Evolutionary conservation across 2,888 invertebrate genomes (phyloP).

Genomic region (Andrena bicolor): DNA sequence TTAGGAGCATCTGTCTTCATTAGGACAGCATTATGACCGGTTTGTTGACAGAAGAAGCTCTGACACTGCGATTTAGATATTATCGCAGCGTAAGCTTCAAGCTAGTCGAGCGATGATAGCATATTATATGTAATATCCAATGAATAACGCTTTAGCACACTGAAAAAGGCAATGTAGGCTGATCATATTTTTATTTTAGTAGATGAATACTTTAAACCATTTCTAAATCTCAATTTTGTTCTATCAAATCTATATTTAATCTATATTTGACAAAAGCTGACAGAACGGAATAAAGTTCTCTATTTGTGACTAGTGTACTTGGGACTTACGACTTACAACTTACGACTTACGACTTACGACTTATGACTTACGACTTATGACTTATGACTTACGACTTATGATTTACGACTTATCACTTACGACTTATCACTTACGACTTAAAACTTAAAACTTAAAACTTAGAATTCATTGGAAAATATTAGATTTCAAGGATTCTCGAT

Average conservation of each 20-base stretch:
- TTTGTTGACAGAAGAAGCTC: constrained; percentile 9
- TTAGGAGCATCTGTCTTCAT: constrained; percentile 8
- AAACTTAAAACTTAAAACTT: no score
- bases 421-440: no score
- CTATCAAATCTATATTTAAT: neutral
- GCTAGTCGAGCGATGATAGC: neutral
- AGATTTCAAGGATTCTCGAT: no score
- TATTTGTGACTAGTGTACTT: neutral
- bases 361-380: no score
- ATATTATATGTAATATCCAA: neutral
- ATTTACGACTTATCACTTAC: no score
- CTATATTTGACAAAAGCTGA: no score
- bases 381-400: no score
- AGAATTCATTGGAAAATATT: no score
- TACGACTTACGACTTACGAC: no score
- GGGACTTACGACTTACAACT: no score
- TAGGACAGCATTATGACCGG: constrained; percentile 5
- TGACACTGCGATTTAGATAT: constrained; percentile 12
- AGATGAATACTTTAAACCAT: neutral
- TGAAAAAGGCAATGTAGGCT: neutral
- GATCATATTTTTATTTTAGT: neutral
- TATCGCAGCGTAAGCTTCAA: neutral
- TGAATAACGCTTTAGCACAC: neutral
- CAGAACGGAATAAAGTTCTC: neutral
- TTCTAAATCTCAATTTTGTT: neutral